Base-by-base conservation (phyloP, 2,888 invertebrate species). In the Leptura quadrifasciata region DNA sequence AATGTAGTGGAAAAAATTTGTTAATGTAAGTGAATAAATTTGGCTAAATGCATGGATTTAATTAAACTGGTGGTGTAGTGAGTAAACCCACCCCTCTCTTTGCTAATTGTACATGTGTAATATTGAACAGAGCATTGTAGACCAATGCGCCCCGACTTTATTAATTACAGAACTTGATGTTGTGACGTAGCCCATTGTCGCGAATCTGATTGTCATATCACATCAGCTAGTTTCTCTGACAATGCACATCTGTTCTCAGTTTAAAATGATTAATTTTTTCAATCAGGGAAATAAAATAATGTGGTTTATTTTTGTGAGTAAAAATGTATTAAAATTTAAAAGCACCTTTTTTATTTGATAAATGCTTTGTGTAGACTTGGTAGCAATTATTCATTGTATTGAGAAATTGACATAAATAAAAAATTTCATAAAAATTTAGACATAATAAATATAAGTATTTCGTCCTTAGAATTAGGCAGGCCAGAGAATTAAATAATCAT, bases 111-210 rank as follows among this genome's bases (percentile, higher is more conserved):
- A 68, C 78, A 75, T 77, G 75, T 77, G 75, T 72, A 74, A 77
- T 75, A 69, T 74, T 57, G 74, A 72, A 74, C 77, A 63, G 47
- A 75, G 75, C 70, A 75, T 73, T 76, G 77, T 77, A 71, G 76
- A 76, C 80, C 78, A 79, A 78, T 78, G 76, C 77, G 75, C 79
- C 65, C 78, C 86, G 86, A 86, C 86, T 88, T 88, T 88, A 88
- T 88, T 88, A 88, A 88, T 88, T 88, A 88, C 88, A 80, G 84
- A 87, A 88, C 87, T 87, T 85, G 86, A 86, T 88, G 88, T 88
- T 88, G 87, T 88, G 88, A 88, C 87, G 86, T 83, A 80, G 83
- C 81, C 87, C 85, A 88, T 88, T 88, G 88, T 88, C 82, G 82
- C 75, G 84, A 83, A 88, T 88, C 86, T 81, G 87, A 88, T 88